phyloP scores from a whole-genome alignment of 2,888 invertebrate species.

The Nomada goodeniana region DNA sequence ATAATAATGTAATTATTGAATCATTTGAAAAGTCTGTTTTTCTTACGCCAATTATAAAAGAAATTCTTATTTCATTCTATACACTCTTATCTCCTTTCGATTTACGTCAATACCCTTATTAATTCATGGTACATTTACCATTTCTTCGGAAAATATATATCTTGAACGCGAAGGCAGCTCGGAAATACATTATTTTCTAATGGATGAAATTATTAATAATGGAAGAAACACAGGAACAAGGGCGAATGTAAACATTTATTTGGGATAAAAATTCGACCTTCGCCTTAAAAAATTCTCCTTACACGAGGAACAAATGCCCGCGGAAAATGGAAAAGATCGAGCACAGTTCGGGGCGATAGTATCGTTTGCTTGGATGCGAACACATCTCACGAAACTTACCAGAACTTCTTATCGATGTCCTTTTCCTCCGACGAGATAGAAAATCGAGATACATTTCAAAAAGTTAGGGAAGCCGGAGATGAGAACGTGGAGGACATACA shows the following conservation, averaged over 20 bases:
- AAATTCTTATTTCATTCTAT: no score
- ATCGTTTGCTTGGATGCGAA: constrained; percentile 14
- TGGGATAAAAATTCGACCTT: neutral
- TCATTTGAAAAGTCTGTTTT: no score
- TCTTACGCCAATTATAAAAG: no score
- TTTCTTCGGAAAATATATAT: no score
- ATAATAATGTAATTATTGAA: no score
- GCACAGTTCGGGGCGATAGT: neutral
- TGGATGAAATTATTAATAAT: neutral
- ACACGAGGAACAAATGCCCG: neutral
- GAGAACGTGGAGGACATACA: constrained; percentile 10
- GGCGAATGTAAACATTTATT: neutral
- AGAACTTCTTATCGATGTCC: constrained; percentile 44
- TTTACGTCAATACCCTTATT: no score
- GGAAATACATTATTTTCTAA: no score
- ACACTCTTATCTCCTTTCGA: no score
- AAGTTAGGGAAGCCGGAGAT: constrained; percentile 34
- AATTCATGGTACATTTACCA: no score
- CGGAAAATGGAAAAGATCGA: neutral
- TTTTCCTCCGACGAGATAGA: constrained; percentile 5
- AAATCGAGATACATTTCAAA: constrained; percentile 52
- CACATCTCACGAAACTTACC: constrained; percentile 26
- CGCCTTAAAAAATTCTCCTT: constrained; percentile 4
- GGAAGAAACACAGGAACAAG: neutral
- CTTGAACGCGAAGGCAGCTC: no score